Percentiles rank a stretch among this genome's conserved stretches.
Conservation (phyloP, 2,888 invertebrate species). For the Anarsia innoxiella region DNA sequence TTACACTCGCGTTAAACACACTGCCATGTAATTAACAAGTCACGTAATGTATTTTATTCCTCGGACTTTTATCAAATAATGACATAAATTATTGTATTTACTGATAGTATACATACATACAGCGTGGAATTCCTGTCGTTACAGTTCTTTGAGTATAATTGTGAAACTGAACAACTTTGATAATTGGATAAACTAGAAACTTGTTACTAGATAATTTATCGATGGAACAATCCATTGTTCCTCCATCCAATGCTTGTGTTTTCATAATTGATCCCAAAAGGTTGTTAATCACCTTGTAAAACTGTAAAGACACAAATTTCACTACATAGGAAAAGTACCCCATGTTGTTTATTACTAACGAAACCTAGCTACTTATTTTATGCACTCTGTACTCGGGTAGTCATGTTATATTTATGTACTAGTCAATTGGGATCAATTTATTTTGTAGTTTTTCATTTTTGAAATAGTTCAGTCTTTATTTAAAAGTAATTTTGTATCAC, state of each 20-base stretch:
- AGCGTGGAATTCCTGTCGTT: conserved; percentile 34
- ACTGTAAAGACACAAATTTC: too few relatives aligned
- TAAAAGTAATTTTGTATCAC: too few relatives aligned
- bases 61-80: conserved; percentile 26
- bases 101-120: conserved; percentile 48
- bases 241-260: too few relatives aligned
- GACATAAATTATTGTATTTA: conserved; percentile 42
- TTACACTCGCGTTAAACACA: conserved; percentile 23
- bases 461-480: neutral
- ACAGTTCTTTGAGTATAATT: too few relatives aligned
- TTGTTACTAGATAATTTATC: too few relatives aligned
- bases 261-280: too few relatives aligned
- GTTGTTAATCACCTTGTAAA: too few relatives aligned
- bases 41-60: conserved; percentile 29
- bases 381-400: conserved; percentile 37
- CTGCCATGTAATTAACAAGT: conserved; percentile 30
- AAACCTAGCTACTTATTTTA: conserved; percentile 35
- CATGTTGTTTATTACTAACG: conserved; percentile 27
- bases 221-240: too few relatives aligned
- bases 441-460: neutral
- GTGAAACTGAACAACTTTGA: too few relatives aligned
- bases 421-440: too few relatives aligned
- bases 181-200: too few relatives aligned
- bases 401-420: conserved; percentile 18
- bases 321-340: too few relatives aligned